Evolutionary conservation across 1,140 invertebrate species (phyloP), one percentile per base, ranked within the genome.

Genomic region (Achatina immaculata): DNA sequence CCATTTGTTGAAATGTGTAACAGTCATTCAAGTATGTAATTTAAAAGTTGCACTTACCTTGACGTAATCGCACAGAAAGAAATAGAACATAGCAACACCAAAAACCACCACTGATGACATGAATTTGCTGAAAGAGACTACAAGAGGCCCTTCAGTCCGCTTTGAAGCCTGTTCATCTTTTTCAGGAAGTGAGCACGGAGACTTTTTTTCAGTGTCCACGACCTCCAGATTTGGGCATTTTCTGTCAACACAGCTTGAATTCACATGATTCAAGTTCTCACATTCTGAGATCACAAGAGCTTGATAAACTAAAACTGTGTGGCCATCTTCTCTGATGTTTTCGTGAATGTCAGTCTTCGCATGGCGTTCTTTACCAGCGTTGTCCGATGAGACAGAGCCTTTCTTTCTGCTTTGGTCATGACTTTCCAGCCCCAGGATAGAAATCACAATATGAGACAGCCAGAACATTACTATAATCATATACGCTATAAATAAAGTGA

Each of bases 1-100:
- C 19, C n/a, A 3, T 19, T 14, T 11, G 28, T 14, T n/a, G 65
- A 9, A 66, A 66, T 11, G 31, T 19, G 11, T 14, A 11, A 14
- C 48, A 51, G 11, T 14, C 11, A 51, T 51, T 51, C 28, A 43
- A 31, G 14, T 11, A 55, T 40, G 31, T 40, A 75, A 31, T 75
- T 51, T 21, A 69, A 65, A 28, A 9, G 16, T 36, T 9, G 11
- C 21, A 58, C 82, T 38, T 78, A 87, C 86, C 84, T 87, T 87
- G 28, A 48, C 82, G 68, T 87, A 87, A 42, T 87, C 86, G 42
- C 79, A 85, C 0, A 87, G 45, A 40, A 82, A 87, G 82, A 86
- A 88, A 42, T 81, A 85, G 19, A 85, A 31, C 84, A 88, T 82
- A 42, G 86, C 79, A 21, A 77, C 4, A 42, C 86, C 86, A 51